Conservation (phyloP, 2,888 invertebrate species). For the Aplocera efformata region DNA sequence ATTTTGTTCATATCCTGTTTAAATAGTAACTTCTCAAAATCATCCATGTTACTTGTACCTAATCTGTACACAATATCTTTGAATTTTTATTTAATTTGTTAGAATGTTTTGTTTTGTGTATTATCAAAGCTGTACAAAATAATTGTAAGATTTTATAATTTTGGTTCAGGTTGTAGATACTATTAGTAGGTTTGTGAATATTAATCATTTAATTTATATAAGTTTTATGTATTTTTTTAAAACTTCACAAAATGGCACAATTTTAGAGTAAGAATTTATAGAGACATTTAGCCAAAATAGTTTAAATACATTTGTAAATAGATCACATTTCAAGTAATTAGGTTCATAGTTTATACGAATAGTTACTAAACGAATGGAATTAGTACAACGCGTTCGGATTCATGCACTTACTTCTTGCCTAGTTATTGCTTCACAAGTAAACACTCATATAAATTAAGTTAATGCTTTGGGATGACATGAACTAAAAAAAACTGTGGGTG, state of each 20-base stretch:
- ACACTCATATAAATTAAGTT: neutral
- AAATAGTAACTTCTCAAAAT: constrained; percentile 19
- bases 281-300: constrained; percentile 79
- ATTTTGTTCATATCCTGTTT: constrained; percentile 23
- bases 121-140: constrained; percentile 70
- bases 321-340: constrained; percentile 61
- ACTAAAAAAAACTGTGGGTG: too few relatives aligned
- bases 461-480: too few relatives aligned
- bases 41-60: constrained; percentile 32
- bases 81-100: constrained; percentile 50
- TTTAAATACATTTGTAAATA: constrained; percentile 70
- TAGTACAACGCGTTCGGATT: constrained; percentile 66
- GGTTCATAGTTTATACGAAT: constrained; percentile 47
- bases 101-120: constrained; percentile 53
- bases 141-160: constrained; percentile 56
- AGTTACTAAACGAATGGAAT: constrained; percentile 55
- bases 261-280: constrained; percentile 69
- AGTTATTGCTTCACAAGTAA: neutral
- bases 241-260: constrained; percentile 70
- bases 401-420: constrained; percentile 35
- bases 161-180: constrained; percentile 61
- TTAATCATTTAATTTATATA: constrained; percentile 33
- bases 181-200: constrained; percentile 41
- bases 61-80: constrained; percentile 44
- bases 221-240: constrained; percentile 38